These are phyloP conservation scores for Cyanistes caeruleus DNA, from an alignment of 2,113 vertebrate species.

Conservation along the genomic window DNA sequence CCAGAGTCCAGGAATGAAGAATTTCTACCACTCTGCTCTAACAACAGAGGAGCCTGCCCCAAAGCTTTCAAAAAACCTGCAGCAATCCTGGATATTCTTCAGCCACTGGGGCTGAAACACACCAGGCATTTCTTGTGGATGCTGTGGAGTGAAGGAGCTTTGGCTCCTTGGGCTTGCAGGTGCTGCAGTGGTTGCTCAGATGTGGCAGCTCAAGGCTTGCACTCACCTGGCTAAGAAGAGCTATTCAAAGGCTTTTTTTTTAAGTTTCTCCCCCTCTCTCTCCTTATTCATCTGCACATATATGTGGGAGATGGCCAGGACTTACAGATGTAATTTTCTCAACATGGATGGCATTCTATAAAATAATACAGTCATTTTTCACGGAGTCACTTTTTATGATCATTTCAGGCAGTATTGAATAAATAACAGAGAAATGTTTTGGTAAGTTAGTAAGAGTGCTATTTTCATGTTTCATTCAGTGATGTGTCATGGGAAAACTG, in stretches of 20 bases:
- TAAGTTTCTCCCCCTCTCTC: no score
- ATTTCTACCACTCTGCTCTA: neutral
- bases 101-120: neutral
- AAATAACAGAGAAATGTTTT: conserved; percentile 13
- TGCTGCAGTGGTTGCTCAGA: neutral
- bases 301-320: neutral
- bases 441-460: neutral
- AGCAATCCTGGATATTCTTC: neutral
- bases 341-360: neutral
- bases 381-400: neutral
- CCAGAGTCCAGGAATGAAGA: neutral
- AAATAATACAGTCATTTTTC: neutral
- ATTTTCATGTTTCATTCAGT: neutral
- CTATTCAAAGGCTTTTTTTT: neutral
- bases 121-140: neutral
- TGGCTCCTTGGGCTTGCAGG: neutral
- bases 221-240: neutral
- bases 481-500: neutral
- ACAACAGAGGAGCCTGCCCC: neutral
- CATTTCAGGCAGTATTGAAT: neutral
- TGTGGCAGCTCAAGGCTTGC: neutral
- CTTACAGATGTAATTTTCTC: neutral
- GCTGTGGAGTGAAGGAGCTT: neutral
- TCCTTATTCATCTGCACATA: neutral
- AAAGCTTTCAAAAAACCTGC: neutral